These are phyloP conservation scores for Bradynema listronoti DNA, from an alignment of 1,140 invertebrate species.

Conservation along the genomic window DNA sequence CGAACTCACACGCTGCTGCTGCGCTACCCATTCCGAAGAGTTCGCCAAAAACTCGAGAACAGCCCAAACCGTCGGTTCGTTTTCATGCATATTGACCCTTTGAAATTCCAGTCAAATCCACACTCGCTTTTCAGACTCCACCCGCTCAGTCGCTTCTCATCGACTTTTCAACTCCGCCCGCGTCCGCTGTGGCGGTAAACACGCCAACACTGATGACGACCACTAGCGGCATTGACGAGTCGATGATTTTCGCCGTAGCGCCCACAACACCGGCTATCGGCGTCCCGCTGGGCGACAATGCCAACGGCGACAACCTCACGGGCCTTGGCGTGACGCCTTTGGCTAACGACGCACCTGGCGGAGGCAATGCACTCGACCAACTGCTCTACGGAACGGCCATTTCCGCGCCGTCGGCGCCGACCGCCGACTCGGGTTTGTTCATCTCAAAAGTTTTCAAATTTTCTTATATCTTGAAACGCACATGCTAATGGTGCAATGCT, in stretches of 20 bases:
- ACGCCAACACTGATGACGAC: background rate
- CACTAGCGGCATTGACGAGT: constrained; percentile 1
- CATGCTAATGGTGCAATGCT: background rate
- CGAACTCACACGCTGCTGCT: background rate
- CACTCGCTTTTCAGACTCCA: too few species aligned
- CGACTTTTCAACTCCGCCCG: background rate
- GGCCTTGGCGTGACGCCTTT: too few species aligned
- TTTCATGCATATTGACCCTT: background rate
- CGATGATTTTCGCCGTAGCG: background rate
- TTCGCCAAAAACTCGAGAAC: background rate
- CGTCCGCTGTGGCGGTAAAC: too few species aligned
- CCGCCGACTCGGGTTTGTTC: too few species aligned
- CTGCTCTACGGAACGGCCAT: too few species aligned
- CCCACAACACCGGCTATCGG: background rate
- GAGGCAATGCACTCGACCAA: too few species aligned
- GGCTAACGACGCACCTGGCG: too few species aligned
- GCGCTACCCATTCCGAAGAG: background rate
- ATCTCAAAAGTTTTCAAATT: too few species aligned
- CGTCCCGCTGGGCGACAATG: too few species aligned
- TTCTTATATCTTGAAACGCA: background rate
- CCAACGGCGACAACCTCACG: too few species aligned
- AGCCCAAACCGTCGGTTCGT: background rate
- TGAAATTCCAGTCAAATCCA: background rate
- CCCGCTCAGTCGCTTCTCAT: background rate
- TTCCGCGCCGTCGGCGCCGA: too few species aligned